A percentile compares a stretch with the other conserved stretches of the same genome.
Conservation (phyloP, 2,888 invertebrate genomes). For the Acanthosepion pharaonis region DNA sequence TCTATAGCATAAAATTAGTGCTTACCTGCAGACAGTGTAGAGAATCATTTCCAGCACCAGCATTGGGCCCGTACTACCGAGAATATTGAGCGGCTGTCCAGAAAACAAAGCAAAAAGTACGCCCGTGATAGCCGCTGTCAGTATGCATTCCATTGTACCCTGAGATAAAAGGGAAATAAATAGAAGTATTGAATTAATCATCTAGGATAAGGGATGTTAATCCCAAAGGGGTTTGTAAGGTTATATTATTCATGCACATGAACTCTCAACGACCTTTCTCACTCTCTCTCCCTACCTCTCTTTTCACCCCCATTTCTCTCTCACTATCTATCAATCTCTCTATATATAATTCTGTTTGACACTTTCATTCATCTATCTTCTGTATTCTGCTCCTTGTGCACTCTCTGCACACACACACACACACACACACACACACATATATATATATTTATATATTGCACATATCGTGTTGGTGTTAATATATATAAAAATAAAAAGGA, state of each 20-base stretch:
- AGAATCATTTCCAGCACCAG: slow-evolving; percentile 85
- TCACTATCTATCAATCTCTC: background rate
- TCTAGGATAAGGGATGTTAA: background rate
- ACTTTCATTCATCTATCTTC: no score
- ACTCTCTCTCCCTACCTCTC: background rate
- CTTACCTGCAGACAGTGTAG: slow-evolving; percentile 89
- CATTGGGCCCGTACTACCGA: slow-evolving; percentile 75
- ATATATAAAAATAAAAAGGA: no score
- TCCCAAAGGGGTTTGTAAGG: background rate
- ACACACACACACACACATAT: background rate
- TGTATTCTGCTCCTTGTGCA: no score
- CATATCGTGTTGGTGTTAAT: background rate
- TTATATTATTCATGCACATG: background rate
- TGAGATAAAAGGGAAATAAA: slow-evolving; percentile 53
- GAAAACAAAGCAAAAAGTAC: slow-evolving; percentile 72
- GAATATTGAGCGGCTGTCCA: slow-evolving; percentile 76
- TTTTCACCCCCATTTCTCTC: background rate
- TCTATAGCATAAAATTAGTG: background rate
- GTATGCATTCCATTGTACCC: slow-evolving; percentile 77
- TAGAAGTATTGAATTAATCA: background rate
- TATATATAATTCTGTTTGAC: background rate
- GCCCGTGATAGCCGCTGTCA: slow-evolving; percentile 75
- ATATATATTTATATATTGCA: background rate
- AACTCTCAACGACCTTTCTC: background rate
- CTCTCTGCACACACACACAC: background rate